Conservation (phyloP, 2,113 vertebrate species). For the Seriola quinqueradiata region DNA sequence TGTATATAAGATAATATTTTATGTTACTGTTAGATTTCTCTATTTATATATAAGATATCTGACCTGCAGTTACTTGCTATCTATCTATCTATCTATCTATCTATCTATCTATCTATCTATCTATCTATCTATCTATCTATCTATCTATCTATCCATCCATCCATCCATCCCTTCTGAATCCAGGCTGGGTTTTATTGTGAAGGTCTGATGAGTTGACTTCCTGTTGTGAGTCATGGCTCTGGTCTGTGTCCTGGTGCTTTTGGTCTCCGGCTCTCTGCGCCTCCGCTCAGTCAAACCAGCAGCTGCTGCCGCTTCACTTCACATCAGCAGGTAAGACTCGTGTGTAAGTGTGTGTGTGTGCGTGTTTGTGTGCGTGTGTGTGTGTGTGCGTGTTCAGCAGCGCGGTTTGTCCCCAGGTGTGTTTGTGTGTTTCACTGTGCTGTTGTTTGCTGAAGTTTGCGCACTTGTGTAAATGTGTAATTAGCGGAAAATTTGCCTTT, state of each 20-base stretch:
- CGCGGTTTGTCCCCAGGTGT: background rate
- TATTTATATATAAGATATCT: too few relatives aligned
- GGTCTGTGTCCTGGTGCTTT: background rate
- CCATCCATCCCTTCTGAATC: too few relatives aligned
- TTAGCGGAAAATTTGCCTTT: background rate
- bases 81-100: too few relatives aligned
- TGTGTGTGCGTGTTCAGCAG: background rate
- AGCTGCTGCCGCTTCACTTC: background rate
- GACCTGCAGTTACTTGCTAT: too few relatives aligned
- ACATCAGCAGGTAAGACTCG: conserved; percentile 47
- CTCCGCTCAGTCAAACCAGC: background rate
- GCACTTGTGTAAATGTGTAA: conserved; percentile 23
- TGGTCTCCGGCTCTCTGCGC: background rate
- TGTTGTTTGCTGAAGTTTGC: conserved; percentile 10
- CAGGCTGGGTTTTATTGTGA: conserved; percentile 38
- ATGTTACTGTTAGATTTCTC: too few relatives aligned
- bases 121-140: too few relatives aligned
- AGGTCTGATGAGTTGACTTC: background rate
- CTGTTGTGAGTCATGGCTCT: background rate
- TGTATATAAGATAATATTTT: too few relatives aligned
- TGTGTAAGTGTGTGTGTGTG: background rate
- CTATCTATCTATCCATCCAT: too few relatives aligned
- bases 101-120: too few relatives aligned
- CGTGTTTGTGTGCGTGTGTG: background rate
- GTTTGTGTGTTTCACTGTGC: background rate